Percentiles rank a stretch among this genome's conserved stretches.
Conservation (phyloP, 37 sponge, comb jelly and placozoan genomes). For the Oopsacas minuta region DNA sequence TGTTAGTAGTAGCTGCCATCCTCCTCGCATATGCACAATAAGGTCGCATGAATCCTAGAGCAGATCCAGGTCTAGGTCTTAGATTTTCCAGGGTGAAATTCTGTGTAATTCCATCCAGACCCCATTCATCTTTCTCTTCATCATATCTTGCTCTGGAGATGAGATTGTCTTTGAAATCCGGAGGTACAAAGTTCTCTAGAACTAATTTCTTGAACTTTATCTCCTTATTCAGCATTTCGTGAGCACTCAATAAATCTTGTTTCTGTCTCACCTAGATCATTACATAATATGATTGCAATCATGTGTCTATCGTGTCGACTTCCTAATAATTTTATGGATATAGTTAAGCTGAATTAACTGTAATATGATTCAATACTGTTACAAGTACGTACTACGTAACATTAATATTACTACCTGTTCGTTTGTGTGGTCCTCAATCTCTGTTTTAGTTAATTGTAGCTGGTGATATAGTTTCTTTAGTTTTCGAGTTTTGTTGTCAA, state of each 20-base stretch:
- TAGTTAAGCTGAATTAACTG: too few relatives aligned
- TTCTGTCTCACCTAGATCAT: background rate
- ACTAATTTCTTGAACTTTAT: conserved; percentile 41
- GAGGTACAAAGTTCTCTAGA: conserved; percentile 76
- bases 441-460: conserved; percentile 39
- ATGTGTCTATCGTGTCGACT: background rate
- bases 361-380: background rate
- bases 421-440: conserved; percentile 48
- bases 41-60: conserved; percentile 34
- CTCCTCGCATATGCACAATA: conserved; percentile 37
- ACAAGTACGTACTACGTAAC: background rate
- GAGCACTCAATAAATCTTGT: background rate
- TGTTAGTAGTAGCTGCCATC: conserved; percentile 39
- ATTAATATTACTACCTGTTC: conserved; percentile 49
- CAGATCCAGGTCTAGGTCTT: conserved; percentile 39
- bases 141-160: conserved; percentile 47
- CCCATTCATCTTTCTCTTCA: conserved; percentile 73
- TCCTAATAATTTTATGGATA: background rate
- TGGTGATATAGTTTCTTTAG: conserved; percentile 71
- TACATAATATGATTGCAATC: background rate
- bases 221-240: conserved; percentile 8
- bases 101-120: background rate
- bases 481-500: conserved; percentile 71
- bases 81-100: background rate
- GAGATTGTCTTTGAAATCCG: conserved; percentile 40